Evolutionary conservation across 2,113 vertebrate genomes (phyloP).

Genomic region (Orientallactaga bullata): DNA sequence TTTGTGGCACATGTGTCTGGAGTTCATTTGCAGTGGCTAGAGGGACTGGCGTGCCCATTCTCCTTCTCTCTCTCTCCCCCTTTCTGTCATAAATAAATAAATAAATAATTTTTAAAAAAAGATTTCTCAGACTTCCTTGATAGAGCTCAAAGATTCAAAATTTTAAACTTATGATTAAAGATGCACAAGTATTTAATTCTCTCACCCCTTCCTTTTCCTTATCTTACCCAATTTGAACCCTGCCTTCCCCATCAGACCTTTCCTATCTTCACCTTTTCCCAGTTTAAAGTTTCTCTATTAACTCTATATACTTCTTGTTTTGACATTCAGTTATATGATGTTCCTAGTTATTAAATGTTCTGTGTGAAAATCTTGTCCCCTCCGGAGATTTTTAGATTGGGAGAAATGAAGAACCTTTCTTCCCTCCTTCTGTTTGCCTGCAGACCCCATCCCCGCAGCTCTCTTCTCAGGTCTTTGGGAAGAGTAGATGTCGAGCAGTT

Average conservation of each 20-base stretch:
- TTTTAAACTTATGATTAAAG: neutral
- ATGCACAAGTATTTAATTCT: neutral
- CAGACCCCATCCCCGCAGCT: neutral
- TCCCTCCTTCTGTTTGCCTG: constrained; percentile 32
- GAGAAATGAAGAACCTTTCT: constrained; percentile 4
- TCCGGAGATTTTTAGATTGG: neutral
- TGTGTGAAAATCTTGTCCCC: constrained; percentile 32
- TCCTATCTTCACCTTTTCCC: neutral
- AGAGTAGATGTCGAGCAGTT: neutral
- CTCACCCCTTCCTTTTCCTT: neutral
- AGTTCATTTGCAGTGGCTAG: too few species aligned
- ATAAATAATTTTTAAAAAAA: too few species aligned
- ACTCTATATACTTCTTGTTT: constrained; percentile 18
- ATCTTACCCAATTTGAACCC: neutral
- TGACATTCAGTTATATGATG: constrained; percentile 48
- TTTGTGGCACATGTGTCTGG: too few species aligned
- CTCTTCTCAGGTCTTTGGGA: neutral
- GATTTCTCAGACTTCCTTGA: neutral
- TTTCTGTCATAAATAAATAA: too few species aligned
- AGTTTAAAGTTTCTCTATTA: constrained; percentile 20
- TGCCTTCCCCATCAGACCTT: neutral
- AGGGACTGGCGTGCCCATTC: too few species aligned
- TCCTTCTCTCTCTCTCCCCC: too few species aligned
- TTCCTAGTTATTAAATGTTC: constrained; percentile 30
- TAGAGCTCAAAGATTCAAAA: constrained; percentile 35